Evolutionary conservation across 2,797 vertebrate genomes (phyloP).

Genomic region (Spea hammondii): DNA sequence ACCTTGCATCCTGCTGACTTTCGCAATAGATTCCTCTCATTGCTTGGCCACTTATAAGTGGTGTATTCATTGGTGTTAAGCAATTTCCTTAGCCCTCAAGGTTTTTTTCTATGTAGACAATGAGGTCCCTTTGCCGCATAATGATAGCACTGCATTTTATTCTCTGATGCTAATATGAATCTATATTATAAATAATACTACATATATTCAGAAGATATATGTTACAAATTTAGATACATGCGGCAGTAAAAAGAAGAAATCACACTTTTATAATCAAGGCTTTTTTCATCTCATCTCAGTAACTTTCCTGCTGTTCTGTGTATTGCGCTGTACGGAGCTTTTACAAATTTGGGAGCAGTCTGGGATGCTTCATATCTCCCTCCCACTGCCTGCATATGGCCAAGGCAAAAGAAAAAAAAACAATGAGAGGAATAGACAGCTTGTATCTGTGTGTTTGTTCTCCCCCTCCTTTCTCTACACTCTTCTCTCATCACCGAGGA

Average conservation of each 20-base stretch:
- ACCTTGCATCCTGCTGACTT: background rate
- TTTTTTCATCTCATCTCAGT: conserved; percentile 50
- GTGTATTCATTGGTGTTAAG: background rate
- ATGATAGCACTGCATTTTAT: background rate
- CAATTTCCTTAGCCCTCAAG: background rate
- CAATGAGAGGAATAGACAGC: conserved; percentile 53
- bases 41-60: background rate
- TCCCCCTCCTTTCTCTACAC: conserved; percentile 32
- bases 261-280: conserved; percentile 51
- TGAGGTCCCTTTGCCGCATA: background rate
- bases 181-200: conserved; percentile 14
- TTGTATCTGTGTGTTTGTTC: conserved; percentile 51
- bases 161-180: conserved; percentile 1
- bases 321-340: conserved; percentile 51
- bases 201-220: conserved; percentile 8
- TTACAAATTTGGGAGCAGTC: conserved; percentile 52
- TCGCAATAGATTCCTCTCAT: background rate
- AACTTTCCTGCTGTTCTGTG: conserved; percentile 53
- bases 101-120: background rate
- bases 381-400: conserved; percentile 54
- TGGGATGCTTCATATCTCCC: conserved; percentile 53
- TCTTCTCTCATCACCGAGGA: conserved; percentile 68
- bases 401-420: conserved; percentile 41
- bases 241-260: conserved; percentile 49
- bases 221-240: conserved; percentile 33